Conservation (phyloP, 1,140 invertebrate genomes). For the Phymorhynchus buccinoides region DNA sequence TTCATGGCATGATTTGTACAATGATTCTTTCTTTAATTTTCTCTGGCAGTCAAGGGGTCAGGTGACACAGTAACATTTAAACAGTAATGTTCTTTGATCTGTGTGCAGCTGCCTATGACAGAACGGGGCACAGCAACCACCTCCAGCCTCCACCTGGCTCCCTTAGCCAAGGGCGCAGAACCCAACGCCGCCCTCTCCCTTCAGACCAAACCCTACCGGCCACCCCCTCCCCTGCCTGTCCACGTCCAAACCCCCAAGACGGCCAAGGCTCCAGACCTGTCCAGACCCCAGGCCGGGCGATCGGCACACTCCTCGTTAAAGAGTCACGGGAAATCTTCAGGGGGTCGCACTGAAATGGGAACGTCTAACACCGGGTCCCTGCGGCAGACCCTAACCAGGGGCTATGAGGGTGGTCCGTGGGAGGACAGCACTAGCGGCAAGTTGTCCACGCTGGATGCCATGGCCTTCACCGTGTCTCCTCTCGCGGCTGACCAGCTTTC, state of each 20-base stretch:
- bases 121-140: slow-evolving; percentile 24
- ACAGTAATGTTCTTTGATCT: not conserved
- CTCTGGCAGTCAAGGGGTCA: too few relatives aligned
- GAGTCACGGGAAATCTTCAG: slow-evolving; percentile 19
- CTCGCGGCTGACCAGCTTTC: slow-evolving; percentile 44
- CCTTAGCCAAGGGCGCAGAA: slow-evolving; percentile 1
- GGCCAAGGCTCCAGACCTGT: slow-evolving; percentile 30
- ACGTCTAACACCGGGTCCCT: not conserved
- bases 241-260: not conserved
- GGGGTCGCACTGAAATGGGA: not conserved
- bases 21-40: too few relatives aligned
- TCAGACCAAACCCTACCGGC: not conserved
- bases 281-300: not conserved
- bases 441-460: slow-evolving; percentile 24
- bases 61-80: too few relatives aligned
- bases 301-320: slow-evolving; percentile 10
- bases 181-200: not conserved
- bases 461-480: not conserved
- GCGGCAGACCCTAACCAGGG: not conserved
- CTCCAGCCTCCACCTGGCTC: slow-evolving; percentile 30
- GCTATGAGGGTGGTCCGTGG: slow-evolving; percentile 43
- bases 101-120: not conserved
- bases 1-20: too few relatives aligned
- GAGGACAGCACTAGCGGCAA: slow-evolving; percentile 48
- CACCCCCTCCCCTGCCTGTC: not conserved